Conservation (phyloP, 2,113 vertebrate species). For the Hippoglossus stenolepis region DNA sequence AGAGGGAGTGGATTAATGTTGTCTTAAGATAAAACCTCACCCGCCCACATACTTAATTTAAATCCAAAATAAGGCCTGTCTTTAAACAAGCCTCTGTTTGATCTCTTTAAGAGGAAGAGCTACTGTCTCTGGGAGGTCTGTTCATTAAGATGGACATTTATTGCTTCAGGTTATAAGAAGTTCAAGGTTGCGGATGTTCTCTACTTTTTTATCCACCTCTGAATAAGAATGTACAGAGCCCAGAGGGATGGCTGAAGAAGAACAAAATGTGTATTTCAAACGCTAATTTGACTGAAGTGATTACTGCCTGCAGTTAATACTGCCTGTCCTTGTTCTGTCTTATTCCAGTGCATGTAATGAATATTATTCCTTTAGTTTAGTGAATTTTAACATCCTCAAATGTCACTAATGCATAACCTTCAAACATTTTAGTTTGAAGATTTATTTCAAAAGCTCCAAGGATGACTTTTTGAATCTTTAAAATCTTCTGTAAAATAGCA, state of each 20-base stretch:
- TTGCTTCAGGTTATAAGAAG: neutral
- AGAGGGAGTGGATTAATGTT: conserved; percentile 32
- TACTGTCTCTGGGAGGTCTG: neutral
- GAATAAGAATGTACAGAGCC: neutral
- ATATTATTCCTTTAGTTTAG: no score
- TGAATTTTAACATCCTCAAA: neutral
- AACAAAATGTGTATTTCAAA: neutral
- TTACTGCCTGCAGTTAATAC: neutral
- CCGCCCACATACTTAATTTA: conserved; percentile 1
- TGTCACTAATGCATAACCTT: neutral
- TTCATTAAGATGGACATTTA: conserved; percentile 7
- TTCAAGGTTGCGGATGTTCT: neutral
- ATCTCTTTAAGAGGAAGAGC: neutral
- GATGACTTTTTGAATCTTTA: neutral
- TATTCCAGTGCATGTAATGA: neutral
- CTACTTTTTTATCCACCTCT: neutral
- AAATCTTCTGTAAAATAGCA: neutral
- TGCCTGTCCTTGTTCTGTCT: no score
- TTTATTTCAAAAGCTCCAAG: neutral
- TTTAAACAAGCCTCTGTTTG: neutral
- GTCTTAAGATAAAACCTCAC: conserved; percentile 13
- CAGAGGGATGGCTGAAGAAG: conserved; percentile 1
- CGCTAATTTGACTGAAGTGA: neutral
- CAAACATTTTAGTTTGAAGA: neutral
- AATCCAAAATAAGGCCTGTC: conserved; percentile 1